Conservation (phyloP, 37 sponge, comb jelly and placozoan species). For the Ephydatia muelleri region DNA sequence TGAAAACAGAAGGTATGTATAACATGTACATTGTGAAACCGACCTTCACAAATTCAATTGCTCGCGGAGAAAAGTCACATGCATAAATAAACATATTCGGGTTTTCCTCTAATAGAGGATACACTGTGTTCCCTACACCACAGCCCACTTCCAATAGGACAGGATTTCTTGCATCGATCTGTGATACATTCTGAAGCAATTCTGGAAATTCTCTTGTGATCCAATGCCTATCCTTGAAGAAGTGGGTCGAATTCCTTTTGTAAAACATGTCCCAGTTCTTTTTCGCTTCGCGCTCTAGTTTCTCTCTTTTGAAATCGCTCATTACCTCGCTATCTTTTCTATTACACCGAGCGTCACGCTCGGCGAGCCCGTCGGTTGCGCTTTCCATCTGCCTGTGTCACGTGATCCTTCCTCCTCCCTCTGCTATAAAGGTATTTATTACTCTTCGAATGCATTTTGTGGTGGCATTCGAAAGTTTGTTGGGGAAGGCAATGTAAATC, state of each 20-base stretch:
- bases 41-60: constrained; percentile 94
- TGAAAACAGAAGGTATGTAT: neutral
- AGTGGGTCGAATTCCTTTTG: constrained; percentile 91
- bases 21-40: neutral
- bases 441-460: neutral
- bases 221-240: constrained; percentile 99
- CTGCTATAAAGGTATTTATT: neutral
- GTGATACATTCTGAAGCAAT: constrained; percentile 40
- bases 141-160: constrained; percentile 93
- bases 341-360: constrained; percentile 50
- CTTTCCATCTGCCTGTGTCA: neutral
- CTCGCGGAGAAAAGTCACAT: constrained; percentile 96
- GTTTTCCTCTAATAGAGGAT: constrained; percentile 85
- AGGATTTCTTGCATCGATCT: constrained; percentile 8
- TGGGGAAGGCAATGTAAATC: neutral
- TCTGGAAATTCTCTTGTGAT: constrained; percentile 91
- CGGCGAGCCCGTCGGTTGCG: constrained; percentile 29
- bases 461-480: neutral
- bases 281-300: constrained; percentile 88
- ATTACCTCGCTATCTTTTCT: constrained; percentile 58
- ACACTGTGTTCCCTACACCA: constrained; percentile 96
- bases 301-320: constrained; percentile 72
- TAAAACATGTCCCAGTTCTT: constrained; percentile 99
- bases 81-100: constrained; percentile 84
- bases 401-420: neutral